These are phyloP conservation scores for Phasianus colchicus DNA, from an alignment of 2,113 vertebrate species.

Conservation along the genomic window DNA sequence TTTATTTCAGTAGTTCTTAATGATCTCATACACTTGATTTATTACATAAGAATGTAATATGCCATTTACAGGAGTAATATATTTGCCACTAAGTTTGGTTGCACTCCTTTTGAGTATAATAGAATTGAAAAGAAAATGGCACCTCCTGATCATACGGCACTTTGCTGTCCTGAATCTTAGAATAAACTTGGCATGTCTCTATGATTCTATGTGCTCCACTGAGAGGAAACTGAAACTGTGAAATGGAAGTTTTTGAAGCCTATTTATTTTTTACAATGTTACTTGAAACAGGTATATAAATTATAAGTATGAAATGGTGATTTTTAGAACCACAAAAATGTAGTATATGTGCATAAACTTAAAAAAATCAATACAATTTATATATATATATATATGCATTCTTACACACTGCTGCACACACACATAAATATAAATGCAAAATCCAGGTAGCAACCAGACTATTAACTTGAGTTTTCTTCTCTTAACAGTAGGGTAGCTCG, in stretches of 20 bases:
- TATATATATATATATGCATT: neutral
- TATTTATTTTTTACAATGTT: slow-evolving; percentile 15
- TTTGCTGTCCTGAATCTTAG: neutral
- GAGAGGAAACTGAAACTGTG: neutral
- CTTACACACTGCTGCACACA: neutral
- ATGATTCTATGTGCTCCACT: neutral
- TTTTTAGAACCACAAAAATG: neutral
- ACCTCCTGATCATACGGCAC: neutral
- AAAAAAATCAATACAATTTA: neutral
- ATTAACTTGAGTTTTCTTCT: slow-evolving; percentile 67
- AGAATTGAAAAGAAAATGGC: neutral
- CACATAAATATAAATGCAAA: neutral
- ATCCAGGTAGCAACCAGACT: neutral
- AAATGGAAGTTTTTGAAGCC: slow-evolving; percentile 32
- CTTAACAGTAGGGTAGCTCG: slow-evolving; percentile 61
- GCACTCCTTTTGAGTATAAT: neutral
- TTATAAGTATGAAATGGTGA: slow-evolving; percentile 2
- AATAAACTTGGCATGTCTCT: neutral
- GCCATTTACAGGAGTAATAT: neutral
- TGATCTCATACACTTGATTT: neutral
- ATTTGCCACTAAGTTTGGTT: neutral
- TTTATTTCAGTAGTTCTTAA: slow-evolving; percentile 23
- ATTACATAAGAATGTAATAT: neutral
- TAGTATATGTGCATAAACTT: neutral
- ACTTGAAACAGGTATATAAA: neutral